Evolutionary conservation across 2,797 vertebrate species (phyloP).

Genomic region (Silurus lanzhouensis): DNA sequence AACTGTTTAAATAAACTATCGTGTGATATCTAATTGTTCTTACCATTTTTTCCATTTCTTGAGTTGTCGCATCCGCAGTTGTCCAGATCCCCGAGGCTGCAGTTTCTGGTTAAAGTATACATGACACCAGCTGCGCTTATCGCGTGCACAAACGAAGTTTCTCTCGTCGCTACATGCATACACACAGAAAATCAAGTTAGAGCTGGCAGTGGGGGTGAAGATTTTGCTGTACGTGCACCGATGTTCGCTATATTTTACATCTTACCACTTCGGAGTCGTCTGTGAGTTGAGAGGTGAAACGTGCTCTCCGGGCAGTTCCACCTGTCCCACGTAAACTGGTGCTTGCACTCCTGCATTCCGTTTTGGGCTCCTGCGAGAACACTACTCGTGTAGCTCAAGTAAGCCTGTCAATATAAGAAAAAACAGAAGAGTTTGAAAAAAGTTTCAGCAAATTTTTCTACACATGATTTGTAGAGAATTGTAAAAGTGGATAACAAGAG

Average conservation of each 20-base stretch:
- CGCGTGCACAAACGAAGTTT: slow-evolving; percentile 93
- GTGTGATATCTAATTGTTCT: slow-evolving; percentile 44
- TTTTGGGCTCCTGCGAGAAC: slow-evolving; percentile 96
- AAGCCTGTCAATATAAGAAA: slow-evolving; percentile 55
- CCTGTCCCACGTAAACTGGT: slow-evolving; percentile 98
- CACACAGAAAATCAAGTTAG: not conserved
- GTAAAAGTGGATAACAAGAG: not conserved
- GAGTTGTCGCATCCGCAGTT: slow-evolving; percentile 93
- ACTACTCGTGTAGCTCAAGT: slow-evolving; percentile 97
- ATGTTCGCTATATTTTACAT: slow-evolving; percentile 24
- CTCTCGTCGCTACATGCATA: slow-evolving; percentile 82
- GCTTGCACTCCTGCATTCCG: slow-evolving; percentile 97
- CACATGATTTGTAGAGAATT: not conserved
- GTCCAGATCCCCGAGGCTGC: slow-evolving; percentile 92
- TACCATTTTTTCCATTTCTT: slow-evolving; percentile 87
- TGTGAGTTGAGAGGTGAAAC: slow-evolving; percentile 85
- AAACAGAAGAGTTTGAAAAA: not conserved
- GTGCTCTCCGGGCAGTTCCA: slow-evolving; percentile 98
- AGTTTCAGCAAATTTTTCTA: not conserved
- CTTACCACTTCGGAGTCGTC: slow-evolving; percentile 84
- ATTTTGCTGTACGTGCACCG: not conserved
- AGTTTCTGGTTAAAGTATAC: slow-evolving; percentile 94
- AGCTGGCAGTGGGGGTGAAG: not conserved
- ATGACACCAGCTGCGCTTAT: slow-evolving; percentile 95
- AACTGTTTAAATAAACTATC: not conserved